Base-by-base conservation (phyloP, 2,888 invertebrate genomes). In the Galeruca laticollis region DNA sequence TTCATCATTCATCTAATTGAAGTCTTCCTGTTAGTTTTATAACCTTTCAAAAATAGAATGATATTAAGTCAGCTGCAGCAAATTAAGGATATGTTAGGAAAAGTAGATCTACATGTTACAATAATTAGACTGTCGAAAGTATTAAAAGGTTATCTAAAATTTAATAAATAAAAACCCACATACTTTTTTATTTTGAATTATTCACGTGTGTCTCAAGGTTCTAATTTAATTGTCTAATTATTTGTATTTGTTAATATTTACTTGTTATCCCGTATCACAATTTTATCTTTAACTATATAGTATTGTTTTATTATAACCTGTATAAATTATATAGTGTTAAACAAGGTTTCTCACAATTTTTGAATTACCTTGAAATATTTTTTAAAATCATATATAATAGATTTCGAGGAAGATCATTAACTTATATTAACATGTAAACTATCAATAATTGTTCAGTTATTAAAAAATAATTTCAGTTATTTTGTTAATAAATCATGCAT, bases 1-100 rank as follows among this genome's bases (percentile, higher is more conserved):
- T 54, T 54, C 43, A 56, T 56, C 33, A 18, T 31, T 56, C 33
- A 33, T 33, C 35, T 56, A 56, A 54, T 54, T 54, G 35, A 20
- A 56, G n/a, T 33, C 35, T 56, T 56, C 35, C 33, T 56, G 31
- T 56, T 33, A 56, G 0, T 33, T 15, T 40, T 47, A 47, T 18
- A 15, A 47, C 18, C 18, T 47, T 15, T 47, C 18, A 18, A 47
- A 47, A 18, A 47, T 18, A 47, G 47, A 47, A 47, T 47, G 47
- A 47, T 15, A n/a, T 47, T 47, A 47, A 26, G 26, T 26, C 3
- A 26, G 26, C 26, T 47, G 47, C 15, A 15, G 15, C 6, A 47
- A 18, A 15, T 47, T 1, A n/a, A 40, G 4, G 13, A 0, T 43
- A 43, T 15, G n/a, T n/a, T n/a, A n/a, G n/a, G n/a, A n/a, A n/a